A percentile compares a stretch with the other conserved stretches of the same genome.
These are phyloP conservation scores for Ormyrus thymus DNA, from an alignment of 2,888 invertebrate genomes.

Conservation along the genomic window DNA sequence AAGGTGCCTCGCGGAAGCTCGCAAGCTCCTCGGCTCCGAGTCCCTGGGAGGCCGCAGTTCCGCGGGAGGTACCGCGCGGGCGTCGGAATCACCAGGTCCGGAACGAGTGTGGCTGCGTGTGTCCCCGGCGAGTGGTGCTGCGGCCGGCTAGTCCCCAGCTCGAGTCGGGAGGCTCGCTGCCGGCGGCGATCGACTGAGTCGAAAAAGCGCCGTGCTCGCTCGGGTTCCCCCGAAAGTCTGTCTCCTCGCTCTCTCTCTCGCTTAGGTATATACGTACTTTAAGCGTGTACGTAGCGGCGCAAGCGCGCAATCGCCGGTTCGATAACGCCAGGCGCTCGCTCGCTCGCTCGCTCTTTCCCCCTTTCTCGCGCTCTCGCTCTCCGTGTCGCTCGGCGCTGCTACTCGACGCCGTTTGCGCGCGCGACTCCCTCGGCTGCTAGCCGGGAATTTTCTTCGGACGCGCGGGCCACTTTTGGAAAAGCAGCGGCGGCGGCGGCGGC, in stretches of 20 bases:
- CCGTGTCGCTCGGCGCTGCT: not conserved
- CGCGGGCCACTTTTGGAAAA: slow-evolving; percentile 52
- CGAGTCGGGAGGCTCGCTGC: not conserved
- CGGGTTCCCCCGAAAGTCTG: slow-evolving; percentile 32
- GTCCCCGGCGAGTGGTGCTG: too few relatives aligned
- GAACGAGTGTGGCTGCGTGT: not conserved
- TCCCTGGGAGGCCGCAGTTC: too few relatives aligned
- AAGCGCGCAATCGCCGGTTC: slow-evolving; percentile 56
- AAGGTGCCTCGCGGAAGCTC: too few relatives aligned
- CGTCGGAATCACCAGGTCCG: slow-evolving; percentile 70
- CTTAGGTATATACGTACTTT: slow-evolving; percentile 10
- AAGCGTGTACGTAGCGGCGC: slow-evolving; percentile 42
- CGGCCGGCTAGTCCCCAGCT: too few relatives aligned
- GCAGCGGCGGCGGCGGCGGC: not conserved
- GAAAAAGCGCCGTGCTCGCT: slow-evolving; percentile 38
- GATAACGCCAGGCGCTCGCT: slow-evolving; percentile 52
- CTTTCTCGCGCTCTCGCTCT: not conserved
- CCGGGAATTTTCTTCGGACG: slow-evolving; percentile 45
- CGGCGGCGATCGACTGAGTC: slow-evolving; percentile 52
- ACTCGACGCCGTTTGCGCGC: not conserved
- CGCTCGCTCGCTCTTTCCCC: slow-evolving; percentile 1
- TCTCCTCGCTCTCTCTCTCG: slow-evolving; percentile 22
- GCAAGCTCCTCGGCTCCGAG: too few relatives aligned
- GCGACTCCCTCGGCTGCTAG: slow-evolving; percentile 7
- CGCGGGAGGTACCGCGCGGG: slow-evolving; percentile 58